These are phyloP conservation scores for Talpa occidentalis DNA, from an alignment of 2,113 vertebrate species.

Conservation along the genomic window DNA sequence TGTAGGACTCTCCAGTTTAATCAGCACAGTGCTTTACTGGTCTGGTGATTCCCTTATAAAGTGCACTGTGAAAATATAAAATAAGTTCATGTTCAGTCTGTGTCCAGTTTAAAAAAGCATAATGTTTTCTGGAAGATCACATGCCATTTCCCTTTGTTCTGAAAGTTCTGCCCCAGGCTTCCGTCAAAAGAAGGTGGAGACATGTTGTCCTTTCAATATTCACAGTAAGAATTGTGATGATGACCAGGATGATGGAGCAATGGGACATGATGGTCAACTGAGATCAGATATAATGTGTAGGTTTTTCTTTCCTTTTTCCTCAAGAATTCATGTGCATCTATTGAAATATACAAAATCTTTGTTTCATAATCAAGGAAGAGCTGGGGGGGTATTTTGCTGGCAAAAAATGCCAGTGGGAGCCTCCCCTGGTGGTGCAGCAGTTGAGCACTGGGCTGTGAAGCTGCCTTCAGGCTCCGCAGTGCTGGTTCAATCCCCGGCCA, in stretches of 20 bases:
- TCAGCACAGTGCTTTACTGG: background rate
- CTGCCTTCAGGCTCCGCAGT: no score
- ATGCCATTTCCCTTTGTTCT: background rate
- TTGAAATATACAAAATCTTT: background rate
- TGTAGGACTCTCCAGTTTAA: background rate
- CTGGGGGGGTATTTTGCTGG: background rate
- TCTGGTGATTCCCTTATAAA: constrained; percentile 37
- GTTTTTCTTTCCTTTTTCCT: background rate
- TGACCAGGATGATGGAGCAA: background rate
- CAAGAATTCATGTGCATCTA: background rate
- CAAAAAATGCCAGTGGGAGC: background rate
- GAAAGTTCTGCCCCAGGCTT: background rate
- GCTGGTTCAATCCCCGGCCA: no score
- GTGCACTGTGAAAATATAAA: constrained; percentile 32
- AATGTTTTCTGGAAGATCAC: background rate
- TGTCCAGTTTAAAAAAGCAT: background rate
- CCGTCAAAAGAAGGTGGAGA: background rate
- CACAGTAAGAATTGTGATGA: background rate
- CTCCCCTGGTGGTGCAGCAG: no score
- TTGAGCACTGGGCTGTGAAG: no score
- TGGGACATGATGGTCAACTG: background rate
- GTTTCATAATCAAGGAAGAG: background rate
- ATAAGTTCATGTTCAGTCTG: background rate
- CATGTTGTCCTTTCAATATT: background rate
- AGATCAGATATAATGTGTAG: background rate